Evolutionary conservation across 2,888 invertebrate species (phyloP), one percentile per base, ranked within the genome.

Genomic region (Luperina nickerlii): DNA sequence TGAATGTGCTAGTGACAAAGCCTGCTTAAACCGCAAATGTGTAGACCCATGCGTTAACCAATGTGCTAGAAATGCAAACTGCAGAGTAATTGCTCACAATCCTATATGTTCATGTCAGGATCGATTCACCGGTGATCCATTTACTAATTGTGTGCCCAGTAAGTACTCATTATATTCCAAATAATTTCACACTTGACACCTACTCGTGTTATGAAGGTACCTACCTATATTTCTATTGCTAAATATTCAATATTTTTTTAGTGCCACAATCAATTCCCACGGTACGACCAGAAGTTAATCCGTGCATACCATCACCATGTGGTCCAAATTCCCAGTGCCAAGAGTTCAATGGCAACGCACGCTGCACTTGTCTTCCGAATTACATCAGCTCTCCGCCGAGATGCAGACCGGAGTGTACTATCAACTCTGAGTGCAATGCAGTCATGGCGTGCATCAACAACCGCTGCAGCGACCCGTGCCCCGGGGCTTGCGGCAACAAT

Each of bases 51-150:
- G 98, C 89, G 97, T 97, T 5, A 98, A 98, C 72, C 97, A 98
- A 67, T 99, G 99, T 91, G 99, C 98, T 32, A 97, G 98, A 87
- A 98, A 98, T 91, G 98, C 99, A 18, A 97, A 97, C 77, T 99
- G 99, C 89, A 98, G 98, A 93, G 98, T 98, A 42, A 97, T 98
- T 83, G 98, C 98, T 90, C 99, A 99, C 91, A 98, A 98, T 92
- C 98, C 99, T 3, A 97, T 98, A 86, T 98, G 98, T 92, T 98
- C 98, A 38, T 98, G 98, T 92, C 97, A 97, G 84, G 95, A 97
- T 27, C 97, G 98, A 74, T 98, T 97, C 90, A 98, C 98, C 24
- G 98, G 98, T n/a, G 98, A 98, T 97, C 98, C 98, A 5, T 98
- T 98, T 92, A 97, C 95, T 18, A 95, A 95, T 87, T 97, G 97